A percentile compares a stretch with the other conserved stretches of the same genome.
Evolutionary conservation across 2,888 invertebrate species (phyloP).

Genomic region (Ptychoptera contaminata): DNA sequence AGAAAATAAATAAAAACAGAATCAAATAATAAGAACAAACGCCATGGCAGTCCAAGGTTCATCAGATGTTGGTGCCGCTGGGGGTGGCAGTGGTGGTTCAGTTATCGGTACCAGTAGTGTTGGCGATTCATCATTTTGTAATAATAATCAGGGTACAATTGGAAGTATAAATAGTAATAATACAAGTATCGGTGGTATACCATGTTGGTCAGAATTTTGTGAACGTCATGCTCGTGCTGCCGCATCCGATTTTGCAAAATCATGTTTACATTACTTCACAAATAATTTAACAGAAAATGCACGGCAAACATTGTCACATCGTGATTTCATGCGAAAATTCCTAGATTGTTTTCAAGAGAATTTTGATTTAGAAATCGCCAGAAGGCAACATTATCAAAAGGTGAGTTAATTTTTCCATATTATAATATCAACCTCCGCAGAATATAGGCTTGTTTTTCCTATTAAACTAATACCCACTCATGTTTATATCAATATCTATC

Average conservation of each 20-base stretch:
- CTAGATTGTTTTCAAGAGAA: conserved; percentile 71
- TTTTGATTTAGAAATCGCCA: conserved; percentile 63
- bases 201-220: conserved; percentile 65
- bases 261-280: conserved; percentile 63
- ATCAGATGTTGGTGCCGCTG: conserved; percentile 1
- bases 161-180: too few species aligned
- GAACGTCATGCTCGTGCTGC: conserved; percentile 74
- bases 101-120: conserved; percentile 13
- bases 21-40: too few species aligned
- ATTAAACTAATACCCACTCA: too few species aligned
- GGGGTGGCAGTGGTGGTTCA: conserved; percentile 5
- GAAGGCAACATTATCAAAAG: conserved; percentile 36
- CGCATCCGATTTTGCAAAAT: conserved; percentile 77
- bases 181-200: too few species aligned
- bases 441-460: not conserved
- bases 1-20: too few species aligned
- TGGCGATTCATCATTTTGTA: conserved; percentile 4
- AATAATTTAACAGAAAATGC: conserved; percentile 50
- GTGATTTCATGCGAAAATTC: conserved; percentile 67
- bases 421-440: not conserved
- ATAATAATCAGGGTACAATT: not conserved
- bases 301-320: conserved; percentile 51
- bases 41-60: too few species aligned
- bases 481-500: too few species aligned
- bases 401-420: conserved; percentile 19